These are phyloP conservation scores for Ariolimax columbianus DNA, from an alignment of 2,888 invertebrate species.

Conservation along the genomic window DNA sequence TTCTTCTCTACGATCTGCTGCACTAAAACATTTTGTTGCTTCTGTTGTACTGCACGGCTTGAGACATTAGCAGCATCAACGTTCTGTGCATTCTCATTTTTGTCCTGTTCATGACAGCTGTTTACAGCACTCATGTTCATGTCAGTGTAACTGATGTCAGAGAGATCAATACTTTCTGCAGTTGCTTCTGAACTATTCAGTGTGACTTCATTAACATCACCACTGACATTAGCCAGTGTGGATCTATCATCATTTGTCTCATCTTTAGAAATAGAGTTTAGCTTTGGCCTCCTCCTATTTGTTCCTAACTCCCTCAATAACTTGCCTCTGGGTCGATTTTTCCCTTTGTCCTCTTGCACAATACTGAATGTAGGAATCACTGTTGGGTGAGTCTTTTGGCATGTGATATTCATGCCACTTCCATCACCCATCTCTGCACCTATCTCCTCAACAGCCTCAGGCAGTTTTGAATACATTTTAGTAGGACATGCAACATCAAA, in stretches of 20 bases:
- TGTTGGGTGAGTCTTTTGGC: background rate
- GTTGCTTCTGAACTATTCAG: background rate
- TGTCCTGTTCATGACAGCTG: background rate
- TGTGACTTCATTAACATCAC: background rate
- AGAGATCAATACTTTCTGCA: background rate
- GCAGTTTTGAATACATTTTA: background rate
- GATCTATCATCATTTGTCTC: background rate
- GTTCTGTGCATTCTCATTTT: background rate
- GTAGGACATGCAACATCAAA: background rate
- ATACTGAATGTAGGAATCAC: constrained; percentile 12
- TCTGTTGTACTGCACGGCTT: background rate
- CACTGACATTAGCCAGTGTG: background rate
- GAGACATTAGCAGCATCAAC: background rate
- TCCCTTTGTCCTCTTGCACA: background rate
- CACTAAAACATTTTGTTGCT: background rate
- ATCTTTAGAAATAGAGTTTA: background rate
- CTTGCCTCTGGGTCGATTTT: background rate
- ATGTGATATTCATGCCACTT: background rate
- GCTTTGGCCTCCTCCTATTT: background rate
- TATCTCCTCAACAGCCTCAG: background rate
- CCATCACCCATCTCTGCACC: no score
- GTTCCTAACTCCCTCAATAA: background rate
- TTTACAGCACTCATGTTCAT: constrained; percentile 4
- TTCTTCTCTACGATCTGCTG: background rate
- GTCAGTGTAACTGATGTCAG: background rate